Percentiles rank a stretch among this genome's conserved stretches.
These are phyloP conservation scores for Kradibia gibbosae DNA, from an alignment of 1,140 invertebrate genomes.

Conservation along the genomic window DNA sequence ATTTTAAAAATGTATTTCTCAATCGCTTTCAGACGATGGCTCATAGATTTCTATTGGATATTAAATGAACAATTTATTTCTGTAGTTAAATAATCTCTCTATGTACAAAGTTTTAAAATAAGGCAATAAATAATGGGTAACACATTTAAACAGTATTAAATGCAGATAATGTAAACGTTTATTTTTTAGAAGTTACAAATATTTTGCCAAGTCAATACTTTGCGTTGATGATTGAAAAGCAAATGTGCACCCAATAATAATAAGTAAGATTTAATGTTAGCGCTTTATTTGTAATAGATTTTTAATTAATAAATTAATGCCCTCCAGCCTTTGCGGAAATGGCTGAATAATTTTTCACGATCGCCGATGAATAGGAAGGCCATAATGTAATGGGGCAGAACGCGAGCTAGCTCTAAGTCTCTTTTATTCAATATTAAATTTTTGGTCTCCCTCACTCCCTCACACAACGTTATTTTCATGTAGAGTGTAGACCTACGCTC, in stretches of 20 bases:
- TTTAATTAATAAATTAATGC: too few species aligned
- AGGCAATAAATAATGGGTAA: neutral
- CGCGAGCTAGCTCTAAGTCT: constrained; percentile 52
- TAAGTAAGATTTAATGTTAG: too few species aligned
- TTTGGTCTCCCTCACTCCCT: constrained; percentile 47
- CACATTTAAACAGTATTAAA: too few species aligned
- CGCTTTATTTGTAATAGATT: too few species aligned
- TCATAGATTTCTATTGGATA: neutral
- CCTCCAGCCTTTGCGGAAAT: constrained; percentile 6
- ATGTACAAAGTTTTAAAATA: neutral
- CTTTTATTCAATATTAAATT: constrained; percentile 56
- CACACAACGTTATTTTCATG: constrained; percentile 29
- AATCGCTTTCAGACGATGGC: neutral
- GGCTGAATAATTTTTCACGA: constrained; percentile 20
- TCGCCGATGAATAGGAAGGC: neutral
- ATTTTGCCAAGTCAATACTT: too few species aligned
- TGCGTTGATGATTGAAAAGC: too few species aligned
- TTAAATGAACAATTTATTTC: neutral
- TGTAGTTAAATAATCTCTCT: neutral
- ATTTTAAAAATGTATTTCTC: neutral
- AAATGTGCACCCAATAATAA: too few species aligned
- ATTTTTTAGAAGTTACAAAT: too few species aligned
- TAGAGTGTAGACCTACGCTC: neutral
- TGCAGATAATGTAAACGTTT: too few species aligned
- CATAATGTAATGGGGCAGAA: constrained; percentile 55